Evolutionary conservation across 2,888 invertebrate species (phyloP), one percentile per base, ranked within the genome.

Genomic region (Charanyca ferruginea): DNA sequence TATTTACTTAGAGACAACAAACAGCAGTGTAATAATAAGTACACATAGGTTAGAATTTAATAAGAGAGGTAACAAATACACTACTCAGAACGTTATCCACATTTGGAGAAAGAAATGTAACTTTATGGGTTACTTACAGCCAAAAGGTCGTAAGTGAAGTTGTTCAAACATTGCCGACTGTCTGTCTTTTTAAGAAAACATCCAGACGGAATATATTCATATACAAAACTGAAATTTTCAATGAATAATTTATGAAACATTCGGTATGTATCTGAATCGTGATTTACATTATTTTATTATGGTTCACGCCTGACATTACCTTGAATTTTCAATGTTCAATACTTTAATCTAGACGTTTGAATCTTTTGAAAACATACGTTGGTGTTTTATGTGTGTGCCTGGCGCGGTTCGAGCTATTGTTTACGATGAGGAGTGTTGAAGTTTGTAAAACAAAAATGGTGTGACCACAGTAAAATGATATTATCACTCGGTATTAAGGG

Each of bases 171-270:
- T 1, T n/a, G 41, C 47, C 18, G 18, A 38, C 16, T 8, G 16
- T 16, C 1, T 38, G 18, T 53, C 5, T 60, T 66, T 74, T 63
- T 49, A 23, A 25, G 18, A 42, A 42, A 42, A 47, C 3, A 52
- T 53, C 41, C 45, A 42, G 35, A 57, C 52, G 16, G 41, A 41
- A 65, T 72, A 48, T 69, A 72, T 74, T 77, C 49, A 45, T 62
- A 76, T 71, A 53, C 51, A 45, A 58, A 61, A 73, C 77, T 72
- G 65, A 73, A 65, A 51, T 69, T 41, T 70, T 53, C 45, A 18
- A 44, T 81, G 80, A 61, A 82, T 83, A 58, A 83, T 81, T 52
- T 60, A 80, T 83, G 73, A 77, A 47, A 68, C 67, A 71, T 77
- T 70, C 59, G 42, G 54, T 32, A 82, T 83, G 72, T 71, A 82